Base-by-base conservation (phyloP, 2,113 vertebrate genomes). In the Trinectes maculatus region DNA sequence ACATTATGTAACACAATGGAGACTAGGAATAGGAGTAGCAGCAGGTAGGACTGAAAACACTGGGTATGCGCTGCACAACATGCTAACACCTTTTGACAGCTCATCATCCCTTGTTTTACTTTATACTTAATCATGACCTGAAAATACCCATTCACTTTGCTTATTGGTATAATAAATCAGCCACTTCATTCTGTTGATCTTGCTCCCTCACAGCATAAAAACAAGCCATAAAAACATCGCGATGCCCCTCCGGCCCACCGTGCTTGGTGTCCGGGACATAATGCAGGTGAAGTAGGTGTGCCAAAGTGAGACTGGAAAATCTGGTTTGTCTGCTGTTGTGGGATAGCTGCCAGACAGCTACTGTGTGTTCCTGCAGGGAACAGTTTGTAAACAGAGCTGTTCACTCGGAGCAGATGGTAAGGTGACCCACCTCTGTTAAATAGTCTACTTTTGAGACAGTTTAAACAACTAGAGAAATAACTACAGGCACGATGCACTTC, bases 221-320 rank as follows among this genome's bases (percentile, higher is more conserved):
- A 19, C 24, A 10, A 24, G 15, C 39, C 29, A 24, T 52, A 49
- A 68, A 31, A 48, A n/a, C n/a, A n/a, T n/a, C n/a, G 31, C 16
- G 42, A 52, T 24, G 37, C 12, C 65, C 39, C 39, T 37, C 11
- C 65, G 71, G 68, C 34, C 65, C 0, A 0, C 33, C 44, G 75
- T 81, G 61, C 83, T 39, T 22, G 42, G 28, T 75, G 57, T 84
- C 62, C n/a, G 1, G 48, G 25, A 58, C 63, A 71, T 58, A 71
- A 74, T 40, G 80, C 71, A 74, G 76, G 74, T 77, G 77, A 44
- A 26, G 39, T 42, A 46, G 70, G 73, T 62, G 78, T 62, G 54
- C 24, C 61, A n/a, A 16, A 63, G 34, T 8, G 22, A 16, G 54
- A 66, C 87, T 60, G 55, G 88, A 87, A 84, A 88, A 73, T 72